A percentile compares a stretch with the other conserved stretches of the same genome.
Evolutionary conservation across 2,797 vertebrate genomes (phyloP).

Genomic region (Orientallactaga sibirica): DNA sequence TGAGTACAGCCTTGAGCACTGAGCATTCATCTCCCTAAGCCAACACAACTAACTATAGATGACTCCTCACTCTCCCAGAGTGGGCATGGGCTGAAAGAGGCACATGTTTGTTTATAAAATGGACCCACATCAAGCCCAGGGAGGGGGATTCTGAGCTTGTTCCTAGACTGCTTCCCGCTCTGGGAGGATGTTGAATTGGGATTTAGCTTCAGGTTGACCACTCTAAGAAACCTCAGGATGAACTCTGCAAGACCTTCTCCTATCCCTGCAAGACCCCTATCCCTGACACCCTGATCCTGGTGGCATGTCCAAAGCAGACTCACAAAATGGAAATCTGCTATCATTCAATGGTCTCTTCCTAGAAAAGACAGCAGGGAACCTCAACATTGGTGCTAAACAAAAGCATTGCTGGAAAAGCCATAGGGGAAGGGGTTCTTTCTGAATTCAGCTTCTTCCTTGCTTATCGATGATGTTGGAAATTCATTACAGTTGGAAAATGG

Average conservation of each 20-base stretch:
- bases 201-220: background rate
- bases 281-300: background rate
- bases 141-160: background rate
- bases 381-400: background rate
- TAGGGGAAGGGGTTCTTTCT: background rate
- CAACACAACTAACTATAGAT: background rate
- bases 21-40: accelerated
- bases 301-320: background rate
- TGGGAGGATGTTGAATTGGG: no score
- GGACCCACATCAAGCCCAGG: background rate
- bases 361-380: background rate
- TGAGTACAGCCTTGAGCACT: background rate
- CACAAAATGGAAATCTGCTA: background rate
- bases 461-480: conserved; percentile 17
- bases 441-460: background rate
- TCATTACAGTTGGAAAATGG: background rate
- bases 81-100: background rate
- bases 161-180: background rate
- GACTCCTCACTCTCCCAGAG: background rate
- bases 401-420: background rate
- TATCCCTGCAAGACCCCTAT: background rate
- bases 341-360: background rate
- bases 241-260: background rate
- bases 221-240: background rate
- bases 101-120: background rate